phyloP scores from a whole-genome alignment of 2,113 vertebrate genomes.

The Pseudorhombus dupliciocellatus region DNA sequence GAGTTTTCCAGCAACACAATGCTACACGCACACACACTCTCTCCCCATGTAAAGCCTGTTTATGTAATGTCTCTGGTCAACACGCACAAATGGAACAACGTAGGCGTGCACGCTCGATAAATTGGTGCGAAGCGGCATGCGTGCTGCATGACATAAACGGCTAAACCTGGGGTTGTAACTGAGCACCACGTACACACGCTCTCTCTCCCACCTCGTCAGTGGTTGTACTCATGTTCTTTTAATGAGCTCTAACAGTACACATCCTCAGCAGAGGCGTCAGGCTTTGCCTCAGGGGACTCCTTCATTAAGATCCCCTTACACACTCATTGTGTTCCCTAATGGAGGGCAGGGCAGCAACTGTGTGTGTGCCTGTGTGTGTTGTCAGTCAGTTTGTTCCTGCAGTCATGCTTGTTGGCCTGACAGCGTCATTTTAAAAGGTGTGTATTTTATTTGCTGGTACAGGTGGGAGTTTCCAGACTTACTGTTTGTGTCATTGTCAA shows the following conservation, averaged over 20 bases:
- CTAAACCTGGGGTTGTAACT: constrained; percentile 71
- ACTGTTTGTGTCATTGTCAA: constrained; percentile 38
- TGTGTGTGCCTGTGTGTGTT: constrained; percentile 44
- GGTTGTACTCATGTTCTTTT: constrained; percentile 72
- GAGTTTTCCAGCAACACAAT: constrained; percentile 44
- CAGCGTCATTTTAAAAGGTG: constrained; percentile 65
- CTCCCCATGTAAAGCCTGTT: constrained; percentile 30
- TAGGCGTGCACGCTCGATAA: constrained; percentile 46
- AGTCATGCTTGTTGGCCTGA: constrained; percentile 56
- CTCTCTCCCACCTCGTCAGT: constrained; percentile 40
- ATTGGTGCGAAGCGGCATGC: constrained; percentile 37
- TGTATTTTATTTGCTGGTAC: constrained; percentile 50
- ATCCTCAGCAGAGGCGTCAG: constrained; percentile 61
- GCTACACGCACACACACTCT: constrained; percentile 9
- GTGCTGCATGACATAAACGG: constrained; percentile 62
- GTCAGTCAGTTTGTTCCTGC: constrained; percentile 54
- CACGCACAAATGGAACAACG: constrained; percentile 44
- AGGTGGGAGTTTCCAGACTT: constrained; percentile 60
- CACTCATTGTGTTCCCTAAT: constrained; percentile 72
- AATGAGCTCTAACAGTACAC: constrained; percentile 75
- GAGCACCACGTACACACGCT: constrained; percentile 45
- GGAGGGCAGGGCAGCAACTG: constrained; percentile 67
- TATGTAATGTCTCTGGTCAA: constrained; percentile 47
- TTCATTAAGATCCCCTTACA: constrained; percentile 78
- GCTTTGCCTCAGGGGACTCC: constrained; percentile 71